Evolutionary conservation across 53 echinoderm and acorn worm species (phyloP), one percentile per base, ranked within the genome.

Genomic region (Echinometra lucunter): DNA sequence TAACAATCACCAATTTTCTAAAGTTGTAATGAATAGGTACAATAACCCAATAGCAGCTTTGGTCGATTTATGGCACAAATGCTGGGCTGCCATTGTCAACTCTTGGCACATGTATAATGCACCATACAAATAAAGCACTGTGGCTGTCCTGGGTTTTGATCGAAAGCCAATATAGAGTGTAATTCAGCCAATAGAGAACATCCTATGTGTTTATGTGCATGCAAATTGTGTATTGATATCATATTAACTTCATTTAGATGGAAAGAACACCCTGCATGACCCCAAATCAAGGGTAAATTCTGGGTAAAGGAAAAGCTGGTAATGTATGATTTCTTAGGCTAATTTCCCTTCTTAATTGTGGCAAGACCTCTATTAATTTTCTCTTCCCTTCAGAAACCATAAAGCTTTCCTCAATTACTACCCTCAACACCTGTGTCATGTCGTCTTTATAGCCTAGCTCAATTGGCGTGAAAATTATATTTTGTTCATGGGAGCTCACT

Each of bases 341-440:
- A 58, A 89, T 89, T 89, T 89, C 89, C 89, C 60, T 58, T 60
- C 30, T 58, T 89, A 89, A 89, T 89, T 89, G 37, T 60, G 60
- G 40, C 42, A 60, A 89, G 89, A 37, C 89, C 89, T 89, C 38
- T 37, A 60, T 89, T 89, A 89, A 89, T 89, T 6, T 53, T 25
- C 15, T 89, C 60, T 89, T 60, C 89, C 89, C 60, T 34, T 60
- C 37, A 88, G 58, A 89, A 58, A 89, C 10, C 89, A 9, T 89
- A 15, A 57, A 58, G 38, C 60, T 60, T 40, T 37, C 89, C 89
- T 89, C 23, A 38, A 57, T n/a, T 37, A 40, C 58, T 89, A 17
- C 25, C 58, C 89, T 60, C 23, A 37, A 60, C 89, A 89, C 85
- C 85, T 85, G 85, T 28, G 83, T 45, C 83, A 17, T 82, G 21